phyloP scores from a whole-genome alignment of 2,797 vertebrate genomes.

The Schizothorax lantsangensis region DNA sequence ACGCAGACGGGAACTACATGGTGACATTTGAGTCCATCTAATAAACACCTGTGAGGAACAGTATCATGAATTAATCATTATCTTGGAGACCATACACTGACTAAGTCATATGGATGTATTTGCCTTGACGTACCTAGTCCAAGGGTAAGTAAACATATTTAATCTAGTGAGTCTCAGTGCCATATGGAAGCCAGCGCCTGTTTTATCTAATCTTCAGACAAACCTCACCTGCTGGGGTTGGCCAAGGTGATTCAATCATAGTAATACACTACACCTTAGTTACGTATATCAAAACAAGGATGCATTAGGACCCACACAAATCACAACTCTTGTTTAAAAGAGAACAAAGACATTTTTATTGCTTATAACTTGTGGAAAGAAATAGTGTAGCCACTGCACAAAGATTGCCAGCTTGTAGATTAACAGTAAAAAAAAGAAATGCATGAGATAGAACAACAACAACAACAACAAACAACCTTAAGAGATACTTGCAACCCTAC shows the following conservation, averaged over 20 bases:
- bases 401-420: background rate
- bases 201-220: constrained; percentile 53
- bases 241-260: constrained; percentile 30
- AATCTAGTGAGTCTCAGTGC: constrained; percentile 31
- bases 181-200: constrained; percentile 45
- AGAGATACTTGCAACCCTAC: background rate
- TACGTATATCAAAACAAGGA: constrained; percentile 15
- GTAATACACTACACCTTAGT: constrained; percentile 12
- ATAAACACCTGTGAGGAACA: constrained; percentile 34
- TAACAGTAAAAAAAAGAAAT: background rate
- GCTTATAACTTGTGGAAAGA: background rate
- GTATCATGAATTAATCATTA: constrained; percentile 33
- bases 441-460: background rate
- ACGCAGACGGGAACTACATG: constrained; percentile 20
- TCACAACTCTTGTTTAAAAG: constrained; percentile 3
- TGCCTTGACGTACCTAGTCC: constrained; percentile 31
- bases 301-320: constrained; percentile 1
- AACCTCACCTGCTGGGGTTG: constrained; percentile 43
- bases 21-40: constrained; percentile 39
- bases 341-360: background rate
- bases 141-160: constrained; percentile 50
- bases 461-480: no score
- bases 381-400: background rate
- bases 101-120: constrained; percentile 21
- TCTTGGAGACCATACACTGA: background rate